Percentiles rank a stretch among this genome's conserved stretches.
Evolutionary conservation across 2,113 vertebrate genomes (phyloP).

Genomic region (Atlantisia rogersi): DNA sequence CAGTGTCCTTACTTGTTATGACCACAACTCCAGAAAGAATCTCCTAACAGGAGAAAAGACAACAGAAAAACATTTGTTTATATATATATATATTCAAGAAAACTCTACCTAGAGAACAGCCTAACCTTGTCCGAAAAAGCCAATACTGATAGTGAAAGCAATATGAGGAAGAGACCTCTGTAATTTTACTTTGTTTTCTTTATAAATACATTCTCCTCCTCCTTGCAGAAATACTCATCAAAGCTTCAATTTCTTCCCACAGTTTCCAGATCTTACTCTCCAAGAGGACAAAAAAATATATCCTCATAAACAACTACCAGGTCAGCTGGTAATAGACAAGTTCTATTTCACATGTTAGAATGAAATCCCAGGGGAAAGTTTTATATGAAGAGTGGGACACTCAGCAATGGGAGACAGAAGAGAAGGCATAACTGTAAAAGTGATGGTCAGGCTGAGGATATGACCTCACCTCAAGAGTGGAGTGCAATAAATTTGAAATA

Average conservation of each 20-base stretch:
- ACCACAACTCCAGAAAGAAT: slow-evolving; percentile 88
- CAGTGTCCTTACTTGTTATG: slow-evolving; percentile 84
- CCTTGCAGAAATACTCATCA: background rate
- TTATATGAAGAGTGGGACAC: background rate
- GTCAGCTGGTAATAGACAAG: background rate
- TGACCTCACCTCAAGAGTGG: background rate
- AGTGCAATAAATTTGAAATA: rapidly evolving
- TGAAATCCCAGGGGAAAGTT: background rate
- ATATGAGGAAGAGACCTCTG: background rate
- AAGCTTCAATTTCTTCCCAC: background rate
- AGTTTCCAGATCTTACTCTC: background rate
- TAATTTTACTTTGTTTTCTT: background rate
- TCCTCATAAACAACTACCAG: background rate
- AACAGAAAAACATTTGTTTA: background rate
- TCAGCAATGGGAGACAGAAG: background rate
- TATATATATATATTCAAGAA: background rate
- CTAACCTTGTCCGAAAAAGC: background rate
- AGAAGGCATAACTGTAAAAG: background rate
- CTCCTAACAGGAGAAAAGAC: slow-evolving; percentile 77
- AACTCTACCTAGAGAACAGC: background rate
- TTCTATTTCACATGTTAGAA: background rate
- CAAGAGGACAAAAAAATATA: background rate
- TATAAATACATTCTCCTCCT: background rate
- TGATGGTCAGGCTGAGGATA: background rate
- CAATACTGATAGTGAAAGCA: background rate